Evolutionary conservation across 92 coral and sea anemone genomes (phyloP).

Genomic region (Porites lobata): DNA sequence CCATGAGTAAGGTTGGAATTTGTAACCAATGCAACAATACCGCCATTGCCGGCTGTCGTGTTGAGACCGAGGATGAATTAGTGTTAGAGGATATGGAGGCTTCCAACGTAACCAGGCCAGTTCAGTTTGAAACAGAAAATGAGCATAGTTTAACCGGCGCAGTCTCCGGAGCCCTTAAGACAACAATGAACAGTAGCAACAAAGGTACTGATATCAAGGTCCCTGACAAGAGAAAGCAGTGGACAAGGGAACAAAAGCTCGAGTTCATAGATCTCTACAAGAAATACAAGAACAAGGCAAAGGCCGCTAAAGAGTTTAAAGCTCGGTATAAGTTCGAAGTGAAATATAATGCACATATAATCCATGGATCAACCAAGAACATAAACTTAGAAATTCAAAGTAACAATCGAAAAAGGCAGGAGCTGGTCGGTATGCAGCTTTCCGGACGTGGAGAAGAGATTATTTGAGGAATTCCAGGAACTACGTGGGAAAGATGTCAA

Average conservation of each 20-base stretch:
- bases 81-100: constrained; percentile 10
- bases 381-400: too few species aligned
- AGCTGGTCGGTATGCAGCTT: constrained; percentile 11
- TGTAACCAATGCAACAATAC: constrained; percentile 29
- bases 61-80: constrained; percentile 12
- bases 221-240: constrained; percentile 57
- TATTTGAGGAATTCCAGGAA: constrained; percentile 36
- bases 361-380: constrained; percentile 6
- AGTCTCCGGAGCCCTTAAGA: constrained; percentile 30
- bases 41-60: constrained; percentile 10
- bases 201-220: constrained; percentile 43
- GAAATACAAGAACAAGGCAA: constrained; percentile 61
- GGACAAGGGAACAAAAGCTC: constrained; percentile 59
- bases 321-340: constrained; percentile 42
- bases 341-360: constrained; percentile 23
- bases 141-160: constrained; percentile 16
- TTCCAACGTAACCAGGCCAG: constrained; percentile 11
- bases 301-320: constrained; percentile 64
- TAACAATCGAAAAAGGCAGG: too few species aligned
- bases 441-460: constrained; percentile 55
- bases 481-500: constrained; percentile 42
- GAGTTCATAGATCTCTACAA: constrained; percentile 60
- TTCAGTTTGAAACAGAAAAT: constrained; percentile 17
- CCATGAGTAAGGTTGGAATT: constrained; percentile 31
- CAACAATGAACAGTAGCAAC: constrained; percentile 35